Conservation (phyloP, 2,888 invertebrate genomes). For the Apamea anceps region DNA sequence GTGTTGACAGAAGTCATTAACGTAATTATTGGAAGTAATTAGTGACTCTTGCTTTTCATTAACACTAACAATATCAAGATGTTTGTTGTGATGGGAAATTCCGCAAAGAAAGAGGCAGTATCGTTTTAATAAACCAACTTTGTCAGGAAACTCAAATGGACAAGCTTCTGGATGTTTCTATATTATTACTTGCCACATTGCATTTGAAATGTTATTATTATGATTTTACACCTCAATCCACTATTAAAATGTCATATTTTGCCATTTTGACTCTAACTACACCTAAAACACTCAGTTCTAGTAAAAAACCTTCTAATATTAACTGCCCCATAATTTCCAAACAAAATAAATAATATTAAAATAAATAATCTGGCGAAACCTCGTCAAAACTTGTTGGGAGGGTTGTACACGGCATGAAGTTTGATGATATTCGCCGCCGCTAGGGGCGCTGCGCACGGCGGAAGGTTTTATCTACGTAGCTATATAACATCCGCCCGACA, state of each 20-base stretch:
- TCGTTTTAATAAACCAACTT: background rate
- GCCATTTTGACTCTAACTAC: background rate
- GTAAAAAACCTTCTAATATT: background rate
- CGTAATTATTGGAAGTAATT: constrained; percentile 15
- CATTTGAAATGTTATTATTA: background rate
- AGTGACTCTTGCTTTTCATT: background rate
- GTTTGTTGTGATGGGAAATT: background rate
- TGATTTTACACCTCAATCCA: background rate
- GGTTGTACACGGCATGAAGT: constrained; percentile 88
- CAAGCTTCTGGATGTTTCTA: background rate
- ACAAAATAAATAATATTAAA: constrained; percentile 66
- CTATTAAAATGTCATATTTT: background rate
- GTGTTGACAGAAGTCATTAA: constrained; percentile 8
- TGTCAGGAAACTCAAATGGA: background rate
- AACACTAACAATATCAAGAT: background rate
- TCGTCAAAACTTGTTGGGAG: constrained; percentile 78
- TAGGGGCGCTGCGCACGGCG: constrained; percentile 87
- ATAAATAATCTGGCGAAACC: constrained; percentile 55
- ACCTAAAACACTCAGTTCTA: background rate
- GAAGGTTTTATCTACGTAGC: constrained; percentile 91
- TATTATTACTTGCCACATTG: background rate
- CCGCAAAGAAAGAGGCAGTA: background rate
- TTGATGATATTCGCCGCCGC: constrained; percentile 83
- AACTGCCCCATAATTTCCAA: constrained; percentile 4
- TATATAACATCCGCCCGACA: constrained; percentile 89